Evolutionary conservation across 2,888 invertebrate genomes (phyloP), one percentile per base, ranked within the genome.

Genomic region (Temnothorax rugatulus): DNA sequence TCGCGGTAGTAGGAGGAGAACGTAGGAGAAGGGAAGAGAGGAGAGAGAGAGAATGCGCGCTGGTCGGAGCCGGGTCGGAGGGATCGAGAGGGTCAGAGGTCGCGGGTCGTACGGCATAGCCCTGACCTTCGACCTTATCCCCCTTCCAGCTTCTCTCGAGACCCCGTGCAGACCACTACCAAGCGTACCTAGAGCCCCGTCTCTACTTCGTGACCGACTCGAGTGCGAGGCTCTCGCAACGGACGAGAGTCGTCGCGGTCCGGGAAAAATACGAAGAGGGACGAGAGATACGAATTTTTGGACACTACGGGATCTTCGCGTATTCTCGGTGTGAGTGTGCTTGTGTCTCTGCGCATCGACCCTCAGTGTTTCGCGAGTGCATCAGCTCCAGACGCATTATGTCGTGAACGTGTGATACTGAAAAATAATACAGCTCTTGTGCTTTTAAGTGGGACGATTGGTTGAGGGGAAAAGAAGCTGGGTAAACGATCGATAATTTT

Each of bases 71-170:
- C 89, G 91, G 93, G 92, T 93, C 92, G 91, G 91, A 86, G 90
- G 91, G 93, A 91, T 94, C 93, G 91, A 90, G 92, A 90, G 92
- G 92, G 93, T 93, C 94, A 91, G 83, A 91, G 94, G 94, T 94
- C 93, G 91, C 90, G 91, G 93, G 93, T 93, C 93, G 92, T 93
- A 92, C 92, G 92, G 92, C 93, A 92, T 93, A 94, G 93, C 94
- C 94, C 93, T 94, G 94, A 94, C 94, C 91, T 88, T 87, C 89
- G 90, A 90, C 91, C 88, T 90, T 90, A 86, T 91, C 90, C 87
- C 90, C 89, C 79, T 87, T 86, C 89, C 88, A 85, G 81, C 77
- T 85, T 81, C 77, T 82, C 82, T 57, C 89, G 84, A 89, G 89
- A 89, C 89, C 86, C 84, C 87, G 84, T 68, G 81, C 84, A 84